Evolutionary conservation across 2,797 vertebrate species (phyloP).

Genomic region (Corythornis leucogaster): DNA sequence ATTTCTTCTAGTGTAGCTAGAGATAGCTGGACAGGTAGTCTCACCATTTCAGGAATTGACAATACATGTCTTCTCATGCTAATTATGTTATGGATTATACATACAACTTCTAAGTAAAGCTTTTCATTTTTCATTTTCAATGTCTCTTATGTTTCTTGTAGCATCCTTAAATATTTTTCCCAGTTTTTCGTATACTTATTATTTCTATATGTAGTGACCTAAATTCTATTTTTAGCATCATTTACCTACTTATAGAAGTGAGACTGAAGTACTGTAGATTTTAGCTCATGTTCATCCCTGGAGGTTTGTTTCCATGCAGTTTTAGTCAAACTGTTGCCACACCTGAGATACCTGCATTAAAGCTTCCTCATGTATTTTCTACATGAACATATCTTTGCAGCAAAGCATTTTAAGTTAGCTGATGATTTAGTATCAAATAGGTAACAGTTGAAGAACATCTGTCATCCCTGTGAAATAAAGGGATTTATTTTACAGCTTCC

Average conservation of each 20-base stretch:
- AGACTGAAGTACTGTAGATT: neutral
- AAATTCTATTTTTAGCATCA: neutral
- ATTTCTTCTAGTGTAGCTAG: neutral
- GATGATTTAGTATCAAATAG: neutral
- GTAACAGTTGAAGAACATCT: neutral
- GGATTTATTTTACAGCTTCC: neutral
- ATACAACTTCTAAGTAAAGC: neutral
- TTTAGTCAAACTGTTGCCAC: neutral
- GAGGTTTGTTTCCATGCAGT: neutral
- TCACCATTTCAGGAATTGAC: neutral
- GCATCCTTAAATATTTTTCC: neutral
- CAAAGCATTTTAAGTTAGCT: neutral
- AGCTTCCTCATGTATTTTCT: neutral
- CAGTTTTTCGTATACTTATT: neutral
- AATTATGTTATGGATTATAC: neutral
- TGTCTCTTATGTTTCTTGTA: neutral
- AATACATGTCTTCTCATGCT: neutral
- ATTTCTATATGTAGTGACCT: neutral
- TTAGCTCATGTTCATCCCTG: neutral
- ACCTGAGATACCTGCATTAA: neutral
- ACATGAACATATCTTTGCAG: neutral
- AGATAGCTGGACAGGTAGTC: neutral
- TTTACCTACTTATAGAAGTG: neutral
- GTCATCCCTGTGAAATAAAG: neutral
- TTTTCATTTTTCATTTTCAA: neutral